Conservation (phyloP, 2,113 vertebrate genomes). For the Neoarius graeffei region DNA sequence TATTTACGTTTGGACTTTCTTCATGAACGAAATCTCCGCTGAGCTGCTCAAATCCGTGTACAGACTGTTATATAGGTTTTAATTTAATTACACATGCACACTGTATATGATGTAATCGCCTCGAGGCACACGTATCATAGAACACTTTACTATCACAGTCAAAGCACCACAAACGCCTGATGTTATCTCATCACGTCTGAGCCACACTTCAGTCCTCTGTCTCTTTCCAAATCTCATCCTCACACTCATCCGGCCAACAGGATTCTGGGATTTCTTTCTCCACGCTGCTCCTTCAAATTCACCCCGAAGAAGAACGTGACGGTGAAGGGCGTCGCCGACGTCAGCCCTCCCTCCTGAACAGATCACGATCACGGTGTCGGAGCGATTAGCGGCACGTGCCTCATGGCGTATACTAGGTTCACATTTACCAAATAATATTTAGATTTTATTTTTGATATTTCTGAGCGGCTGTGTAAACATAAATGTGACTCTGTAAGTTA, state of each 20-base stretch:
- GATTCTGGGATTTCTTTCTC: not conserved
- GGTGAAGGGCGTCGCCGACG: not conserved
- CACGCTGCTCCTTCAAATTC: not conserved
- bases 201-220: not conserved
- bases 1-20: not conserved
- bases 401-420: not conserved
- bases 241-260: not conserved
- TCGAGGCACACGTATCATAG: not conserved
- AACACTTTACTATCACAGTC: not conserved
- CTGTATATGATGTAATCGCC: not conserved
- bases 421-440: slow-evolving; percentile 13
- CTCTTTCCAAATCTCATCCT: not conserved
- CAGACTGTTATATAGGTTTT: slow-evolving; percentile 9
- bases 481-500: not conserved
- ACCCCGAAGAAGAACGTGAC: not conserved
- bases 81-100: not conserved
- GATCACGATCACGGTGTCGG: not conserved
- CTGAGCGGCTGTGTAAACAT: not conserved
- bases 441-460: slow-evolving; percentile 18
- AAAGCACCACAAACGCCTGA: not conserved
- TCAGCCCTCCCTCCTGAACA: too few species aligned
- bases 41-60: slow-evolving; percentile 13
- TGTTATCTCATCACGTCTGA: not conserved
- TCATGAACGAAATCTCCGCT: not conserved
- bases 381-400: not conserved